These are phyloP conservation scores for Mesorhabditis sp. DNA, from an alignment of 2,888 invertebrate genomes.

Conservation along the genomic window DNA sequence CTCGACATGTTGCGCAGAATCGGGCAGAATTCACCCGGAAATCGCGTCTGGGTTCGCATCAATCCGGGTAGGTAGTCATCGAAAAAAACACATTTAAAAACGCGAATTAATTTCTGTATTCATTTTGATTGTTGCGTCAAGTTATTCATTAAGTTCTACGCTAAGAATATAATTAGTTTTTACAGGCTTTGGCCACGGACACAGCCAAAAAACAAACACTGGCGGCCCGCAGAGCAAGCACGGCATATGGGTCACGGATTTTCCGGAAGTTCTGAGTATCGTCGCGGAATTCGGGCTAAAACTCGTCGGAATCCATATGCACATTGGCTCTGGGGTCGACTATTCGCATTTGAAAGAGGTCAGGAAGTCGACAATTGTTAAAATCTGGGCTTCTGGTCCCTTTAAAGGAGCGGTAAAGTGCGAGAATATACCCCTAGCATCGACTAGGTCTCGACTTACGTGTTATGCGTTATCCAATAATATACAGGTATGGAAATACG, in stretches of 20 bases:
- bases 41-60: neutral
- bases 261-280: neutral
- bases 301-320: neutral
- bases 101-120: no score
- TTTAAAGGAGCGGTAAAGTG: no score
- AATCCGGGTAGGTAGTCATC: neutral
- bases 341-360: neutral
- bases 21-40: neutral
- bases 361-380: neutral
- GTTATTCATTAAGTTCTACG: neutral
- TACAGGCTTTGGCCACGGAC: neutral
- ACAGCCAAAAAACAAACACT: neutral
- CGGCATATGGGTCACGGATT: neutral
- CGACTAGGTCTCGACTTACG: no score
- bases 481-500: no score
- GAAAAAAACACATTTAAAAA: no score
- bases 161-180: neutral
- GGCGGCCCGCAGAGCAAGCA: constrained; percentile 5
- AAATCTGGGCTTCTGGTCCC: no score
- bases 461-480: no score
- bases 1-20: neutral
- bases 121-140: neutral
- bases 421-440: no score
- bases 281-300: neutral
- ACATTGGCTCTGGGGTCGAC: neutral